These are phyloP conservation scores for Acrobeloides nanus DNA, from an alignment of 2,888 invertebrate genomes.

Conservation along the genomic window DNA sequence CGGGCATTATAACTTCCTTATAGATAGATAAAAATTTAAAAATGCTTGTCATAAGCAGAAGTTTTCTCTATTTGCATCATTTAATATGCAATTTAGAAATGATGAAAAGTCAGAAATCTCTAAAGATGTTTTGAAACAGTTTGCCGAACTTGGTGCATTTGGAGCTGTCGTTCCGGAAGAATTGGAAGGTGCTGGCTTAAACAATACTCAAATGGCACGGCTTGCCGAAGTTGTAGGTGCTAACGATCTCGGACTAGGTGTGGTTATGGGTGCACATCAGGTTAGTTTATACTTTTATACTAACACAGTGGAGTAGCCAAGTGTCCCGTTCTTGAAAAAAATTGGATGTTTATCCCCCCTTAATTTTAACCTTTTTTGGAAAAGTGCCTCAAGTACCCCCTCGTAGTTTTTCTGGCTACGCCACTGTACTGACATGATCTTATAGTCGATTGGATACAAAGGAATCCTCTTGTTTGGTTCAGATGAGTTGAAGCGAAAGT, in stretches of 20 bases:
- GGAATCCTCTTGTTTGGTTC: slow-evolving; percentile 85
- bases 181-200: slow-evolving; percentile 54
- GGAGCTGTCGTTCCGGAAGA: slow-evolving; percentile 72
- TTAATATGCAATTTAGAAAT: slow-evolving; percentile 63
- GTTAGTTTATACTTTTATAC: too few relatives aligned
- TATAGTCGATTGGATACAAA: slow-evolving; percentile 58
- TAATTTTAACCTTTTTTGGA: too few relatives aligned
- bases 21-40: too few relatives aligned
- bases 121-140: slow-evolving; percentile 66
- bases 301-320: too few relatives aligned
- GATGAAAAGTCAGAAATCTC: slow-evolving; percentile 73
- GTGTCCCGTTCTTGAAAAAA: too few relatives aligned
- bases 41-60: too few relatives aligned
- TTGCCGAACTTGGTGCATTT: slow-evolving; percentile 90
- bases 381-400: too few relatives aligned
- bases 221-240: slow-evolving; percentile 85
- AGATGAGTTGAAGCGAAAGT: slow-evolving; percentile 79
- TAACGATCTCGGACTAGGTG: slow-evolving; percentile 87
- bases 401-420: too few relatives aligned
- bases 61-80: too few relatives aligned
- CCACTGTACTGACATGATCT: too few relatives aligned
- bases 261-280: slow-evolving; percentile 94
- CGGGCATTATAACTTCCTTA: too few relatives aligned
- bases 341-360: too few relatives aligned
- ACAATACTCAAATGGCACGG: slow-evolving; percentile 62